A percentile compares a stretch with the other conserved stretches of the same genome.
Evolutionary conservation across 2,888 invertebrate genomes (phyloP).

Genomic region (Mesorhabditis belari): DNA sequence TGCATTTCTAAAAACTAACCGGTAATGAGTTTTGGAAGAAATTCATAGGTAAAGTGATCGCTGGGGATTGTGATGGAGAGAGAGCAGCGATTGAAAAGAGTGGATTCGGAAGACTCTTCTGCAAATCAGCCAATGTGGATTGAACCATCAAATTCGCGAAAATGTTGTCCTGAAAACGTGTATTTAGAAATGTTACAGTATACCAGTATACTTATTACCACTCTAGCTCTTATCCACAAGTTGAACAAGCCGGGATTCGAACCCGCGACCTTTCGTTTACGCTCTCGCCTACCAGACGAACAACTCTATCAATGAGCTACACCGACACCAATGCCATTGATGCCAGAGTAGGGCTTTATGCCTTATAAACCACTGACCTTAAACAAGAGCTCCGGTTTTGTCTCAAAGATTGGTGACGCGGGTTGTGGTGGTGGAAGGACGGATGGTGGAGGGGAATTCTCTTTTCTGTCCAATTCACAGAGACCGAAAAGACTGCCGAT

Average conservation of each 20-base stretch:
- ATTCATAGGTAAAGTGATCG: neutral
- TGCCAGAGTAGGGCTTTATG: too few relatives aligned
- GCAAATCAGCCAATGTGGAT: neutral
- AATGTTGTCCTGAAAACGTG: too few relatives aligned
- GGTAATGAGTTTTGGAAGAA: neutral
- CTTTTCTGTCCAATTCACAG: constrained; percentile 12
- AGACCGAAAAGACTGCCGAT: constrained; percentile 38
- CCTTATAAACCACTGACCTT: too few relatives aligned
- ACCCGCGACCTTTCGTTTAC: too few relatives aligned
- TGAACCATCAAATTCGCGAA: neutral
- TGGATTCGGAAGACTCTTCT: neutral
- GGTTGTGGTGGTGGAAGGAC: neutral
- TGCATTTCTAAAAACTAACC: neutral
- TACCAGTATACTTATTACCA: too few relatives aligned
- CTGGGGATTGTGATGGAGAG: neutral
- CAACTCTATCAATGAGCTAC: too few relatives aligned
- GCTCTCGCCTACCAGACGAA: too few relatives aligned
- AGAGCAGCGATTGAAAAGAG: neutral
- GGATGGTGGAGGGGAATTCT: neutral
- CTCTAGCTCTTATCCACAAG: too few relatives aligned
- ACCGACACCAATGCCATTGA: too few relatives aligned
- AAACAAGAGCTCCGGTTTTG: constrained; percentile 1
- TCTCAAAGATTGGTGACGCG: neutral
- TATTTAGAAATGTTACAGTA: too few relatives aligned
- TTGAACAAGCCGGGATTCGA: too few relatives aligned